Percentiles rank a stretch among this genome's conserved stretches.
Conservation (phyloP, 2,797 vertebrate genomes). For the Poecilia picta region DNA sequence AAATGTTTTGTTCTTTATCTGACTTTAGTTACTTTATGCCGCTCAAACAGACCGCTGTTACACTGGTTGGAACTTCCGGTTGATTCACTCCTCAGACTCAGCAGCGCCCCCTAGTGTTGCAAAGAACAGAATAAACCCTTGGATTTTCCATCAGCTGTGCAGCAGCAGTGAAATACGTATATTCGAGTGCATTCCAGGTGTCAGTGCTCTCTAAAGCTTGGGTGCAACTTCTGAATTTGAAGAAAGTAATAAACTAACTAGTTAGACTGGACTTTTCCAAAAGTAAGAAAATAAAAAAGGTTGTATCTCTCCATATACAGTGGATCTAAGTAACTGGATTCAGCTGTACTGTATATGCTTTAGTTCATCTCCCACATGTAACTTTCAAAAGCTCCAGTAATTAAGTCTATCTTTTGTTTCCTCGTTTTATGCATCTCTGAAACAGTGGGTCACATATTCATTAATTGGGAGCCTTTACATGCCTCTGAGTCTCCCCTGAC, state of each 20-base stretch:
- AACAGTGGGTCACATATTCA: slow-evolving; percentile 56
- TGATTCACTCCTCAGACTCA: neutral
- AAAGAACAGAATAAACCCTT: neutral
- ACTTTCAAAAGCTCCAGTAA: slow-evolving; percentile 40
- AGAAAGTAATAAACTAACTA: neutral
- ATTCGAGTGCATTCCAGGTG: neutral
- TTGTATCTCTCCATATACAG: neutral
- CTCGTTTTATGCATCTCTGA: slow-evolving; percentile 44
- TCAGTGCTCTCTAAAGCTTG: neutral
- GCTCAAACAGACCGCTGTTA: too few relatives aligned
- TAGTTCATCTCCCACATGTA: slow-evolving; percentile 28
- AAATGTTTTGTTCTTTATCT: too few relatives aligned
- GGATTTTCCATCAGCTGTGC: neutral
- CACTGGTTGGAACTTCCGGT: too few relatives aligned
- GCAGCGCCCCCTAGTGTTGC: neutral
- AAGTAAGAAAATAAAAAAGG: slow-evolving; percentile 1
- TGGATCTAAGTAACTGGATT: neutral
- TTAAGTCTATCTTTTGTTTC: slow-evolving; percentile 66
- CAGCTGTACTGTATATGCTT: slow-evolving; percentile 3
- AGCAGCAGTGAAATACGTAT: neutral
- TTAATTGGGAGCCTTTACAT: slow-evolving; percentile 74
- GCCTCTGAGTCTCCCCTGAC: slow-evolving; percentile 48
- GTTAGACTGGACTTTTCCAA: neutral
- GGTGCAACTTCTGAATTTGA: neutral
- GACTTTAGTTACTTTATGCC: too few relatives aligned